phyloP scores from a whole-genome alignment of 2,888 invertebrate genomes.

The Rhodophaea formosa region DNA sequence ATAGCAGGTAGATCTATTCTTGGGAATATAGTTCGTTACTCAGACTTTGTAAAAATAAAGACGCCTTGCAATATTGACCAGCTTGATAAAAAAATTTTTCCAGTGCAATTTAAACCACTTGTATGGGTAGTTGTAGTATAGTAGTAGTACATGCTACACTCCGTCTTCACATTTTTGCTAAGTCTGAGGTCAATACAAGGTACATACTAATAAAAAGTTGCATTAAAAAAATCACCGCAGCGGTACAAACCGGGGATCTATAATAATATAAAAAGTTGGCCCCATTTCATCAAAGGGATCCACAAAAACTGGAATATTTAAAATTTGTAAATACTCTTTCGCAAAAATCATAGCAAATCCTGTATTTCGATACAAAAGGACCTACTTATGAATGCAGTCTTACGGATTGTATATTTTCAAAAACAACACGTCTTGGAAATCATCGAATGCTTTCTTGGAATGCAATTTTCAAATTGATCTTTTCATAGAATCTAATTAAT shows the following conservation, averaged over 20 bases:
- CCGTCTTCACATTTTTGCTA: background rate
- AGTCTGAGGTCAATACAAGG: constrained; percentile 5
- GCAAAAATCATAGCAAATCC: constrained; percentile 59
- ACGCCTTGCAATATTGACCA: background rate
- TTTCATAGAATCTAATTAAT: constrained; percentile 47
- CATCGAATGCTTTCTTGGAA: constrained; percentile 62
- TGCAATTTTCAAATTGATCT: constrained; percentile 64
- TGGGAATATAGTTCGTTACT: background rate
- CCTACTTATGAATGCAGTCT: constrained; percentile 71
- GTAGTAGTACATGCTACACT: background rate
- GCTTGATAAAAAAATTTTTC: background rate
- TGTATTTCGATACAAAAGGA: constrained; percentile 53
- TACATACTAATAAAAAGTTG: constrained; percentile 29
- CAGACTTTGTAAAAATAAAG: constrained; percentile 1
- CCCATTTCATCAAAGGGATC: constrained; percentile 73
- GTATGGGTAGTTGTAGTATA: background rate
- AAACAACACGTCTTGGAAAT: constrained; percentile 53
- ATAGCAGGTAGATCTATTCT: constrained; percentile 10
- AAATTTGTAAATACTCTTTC: constrained; percentile 60
- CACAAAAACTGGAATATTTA: constrained; percentile 65
- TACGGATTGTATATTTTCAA: constrained; percentile 66
- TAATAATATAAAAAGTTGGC: constrained; percentile 73
- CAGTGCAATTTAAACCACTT: background rate
- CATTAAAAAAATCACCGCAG: constrained; percentile 36
- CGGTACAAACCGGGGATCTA: constrained; percentile 42